Percentiles rank a stretch among this genome's conserved stretches.
Evolutionary conservation across 2,888 invertebrate genomes (phyloP).

Genomic region (Nephrotoma appendiculata): DNA sequence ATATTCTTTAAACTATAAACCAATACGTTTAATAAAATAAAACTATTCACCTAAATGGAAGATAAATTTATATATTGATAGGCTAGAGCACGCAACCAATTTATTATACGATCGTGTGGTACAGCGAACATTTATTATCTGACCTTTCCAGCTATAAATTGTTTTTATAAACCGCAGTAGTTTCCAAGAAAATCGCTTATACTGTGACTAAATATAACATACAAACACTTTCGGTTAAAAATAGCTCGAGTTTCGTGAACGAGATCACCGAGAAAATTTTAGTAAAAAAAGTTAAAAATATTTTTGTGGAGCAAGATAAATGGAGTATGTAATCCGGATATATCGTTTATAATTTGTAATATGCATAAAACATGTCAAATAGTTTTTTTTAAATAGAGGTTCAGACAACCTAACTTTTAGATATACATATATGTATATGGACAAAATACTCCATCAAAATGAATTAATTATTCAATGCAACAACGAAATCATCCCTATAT

Average conservation of each 20-base stretch:
- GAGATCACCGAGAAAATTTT: neutral
- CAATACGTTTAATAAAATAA: neutral
- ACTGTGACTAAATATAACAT: neutral
- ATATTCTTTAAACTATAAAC: neutral
- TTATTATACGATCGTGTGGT: neutral
- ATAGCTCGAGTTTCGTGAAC: neutral
- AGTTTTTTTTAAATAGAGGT: neutral
- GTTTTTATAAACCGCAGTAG: neutral
- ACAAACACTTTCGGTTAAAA: neutral
- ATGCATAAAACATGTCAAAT: neutral
- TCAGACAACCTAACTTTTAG: neutral
- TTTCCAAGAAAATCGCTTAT: neutral
- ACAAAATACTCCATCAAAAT: neutral
- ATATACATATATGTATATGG: neutral
- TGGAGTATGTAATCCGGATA: neutral
- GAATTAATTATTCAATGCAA: neutral
- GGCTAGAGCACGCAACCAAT: neutral
- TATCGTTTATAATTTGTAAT: neutral
- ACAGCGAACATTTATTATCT: neutral
- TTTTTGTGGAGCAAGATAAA: neutral
- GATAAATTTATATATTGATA: neutral
- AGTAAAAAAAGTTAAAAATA: neutral
- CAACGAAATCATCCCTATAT: neutral
- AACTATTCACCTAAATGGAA: neutral
- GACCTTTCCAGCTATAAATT: neutral